Evolutionary conservation across 2,888 invertebrate genomes (phyloP).

Genomic region (Alloscopus bannaensis): DNA sequence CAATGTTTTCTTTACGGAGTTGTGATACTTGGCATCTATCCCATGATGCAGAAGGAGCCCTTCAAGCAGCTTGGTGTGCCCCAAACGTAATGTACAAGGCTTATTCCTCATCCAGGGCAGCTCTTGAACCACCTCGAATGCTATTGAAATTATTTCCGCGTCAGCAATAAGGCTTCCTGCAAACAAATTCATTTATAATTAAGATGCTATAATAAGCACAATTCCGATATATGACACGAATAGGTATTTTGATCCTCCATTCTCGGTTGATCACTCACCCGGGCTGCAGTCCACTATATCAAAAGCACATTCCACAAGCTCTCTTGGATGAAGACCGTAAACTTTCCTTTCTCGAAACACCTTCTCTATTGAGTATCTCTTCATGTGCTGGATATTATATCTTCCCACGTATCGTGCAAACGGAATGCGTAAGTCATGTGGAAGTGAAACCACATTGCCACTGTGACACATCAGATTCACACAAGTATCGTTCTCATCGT

Average conservation of each 20-base stretch:
- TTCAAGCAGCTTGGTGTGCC: slow-evolving; percentile 86
- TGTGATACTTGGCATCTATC: slow-evolving; percentile 80
- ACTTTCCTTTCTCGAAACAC: slow-evolving; percentile 87
- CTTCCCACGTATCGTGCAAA: slow-evolving; percentile 90
- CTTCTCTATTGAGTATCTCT: slow-evolving; percentile 90
- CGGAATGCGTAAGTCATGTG: slow-evolving; percentile 87
- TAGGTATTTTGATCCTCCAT: no score
- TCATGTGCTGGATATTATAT: slow-evolving; percentile 85
- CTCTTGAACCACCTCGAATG: slow-evolving; percentile 84
- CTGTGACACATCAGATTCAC: slow-evolving; percentile 91
- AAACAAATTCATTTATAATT: slow-evolving; percentile 51
- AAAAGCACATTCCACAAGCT: slow-evolving; percentile 93
- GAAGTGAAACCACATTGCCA: slow-evolving; percentile 89
- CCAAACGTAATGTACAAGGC: slow-evolving; percentile 84
- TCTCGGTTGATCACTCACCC: slow-evolving; percentile 78
- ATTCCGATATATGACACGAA: background rate
- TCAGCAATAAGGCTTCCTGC: slow-evolving; percentile 85
- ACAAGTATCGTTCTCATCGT: slow-evolving; percentile 79
- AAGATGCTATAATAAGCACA: slow-evolving; percentile 10
- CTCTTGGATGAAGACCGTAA: slow-evolving; percentile 89
- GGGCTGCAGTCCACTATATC: slow-evolving; percentile 90
- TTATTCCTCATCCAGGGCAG: slow-evolving; percentile 81
- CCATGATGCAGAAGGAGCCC: slow-evolving; percentile 88
- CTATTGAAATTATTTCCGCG: slow-evolving; percentile 88
- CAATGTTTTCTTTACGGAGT: slow-evolving; percentile 74